phyloP scores from a whole-genome alignment of 2,113 vertebrate genomes.

The Nematolebias whitei region DNA sequence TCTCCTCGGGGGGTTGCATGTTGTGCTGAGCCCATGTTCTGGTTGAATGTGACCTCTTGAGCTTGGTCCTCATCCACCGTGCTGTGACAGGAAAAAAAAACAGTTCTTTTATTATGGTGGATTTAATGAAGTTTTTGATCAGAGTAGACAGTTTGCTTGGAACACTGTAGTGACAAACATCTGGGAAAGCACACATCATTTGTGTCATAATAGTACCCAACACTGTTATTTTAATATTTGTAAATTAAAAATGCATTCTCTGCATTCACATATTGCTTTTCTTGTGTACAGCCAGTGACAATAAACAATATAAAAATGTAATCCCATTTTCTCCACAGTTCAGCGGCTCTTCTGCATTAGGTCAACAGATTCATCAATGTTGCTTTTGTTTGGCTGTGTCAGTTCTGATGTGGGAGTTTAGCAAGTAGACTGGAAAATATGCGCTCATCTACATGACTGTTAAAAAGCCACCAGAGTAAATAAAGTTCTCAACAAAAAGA shows the following conservation, averaged over 20 bases:
- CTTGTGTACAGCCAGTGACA: background rate
- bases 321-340: slow-evolving; percentile 24
- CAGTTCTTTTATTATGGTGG: background rate
- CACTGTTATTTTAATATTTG: background rate
- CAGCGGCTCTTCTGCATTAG: slow-evolving; percentile 37
- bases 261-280: background rate
- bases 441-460: slow-evolving; percentile 8
- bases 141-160: background rate
- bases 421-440: slow-evolving; percentile 54
- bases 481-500: background rate
- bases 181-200: background rate
- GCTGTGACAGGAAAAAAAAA: slow-evolving; percentile 43
- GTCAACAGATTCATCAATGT: slow-evolving; percentile 68
- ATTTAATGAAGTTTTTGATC: background rate
- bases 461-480: background rate
- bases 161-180: background rate
- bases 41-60: slow-evolving; percentile 56
- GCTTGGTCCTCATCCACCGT: slow-evolving; percentile 57
- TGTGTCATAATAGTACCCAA: background rate
- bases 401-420: slow-evolving; percentile 53
- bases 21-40: slow-evolving; percentile 18
- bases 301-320: background rate
- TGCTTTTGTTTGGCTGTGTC: slow-evolving; percentile 64
- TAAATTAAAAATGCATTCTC: background rate
- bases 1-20: slow-evolving; percentile 63